Conservation (phyloP, 2,113 vertebrate species). For the Indri indri region DNA sequence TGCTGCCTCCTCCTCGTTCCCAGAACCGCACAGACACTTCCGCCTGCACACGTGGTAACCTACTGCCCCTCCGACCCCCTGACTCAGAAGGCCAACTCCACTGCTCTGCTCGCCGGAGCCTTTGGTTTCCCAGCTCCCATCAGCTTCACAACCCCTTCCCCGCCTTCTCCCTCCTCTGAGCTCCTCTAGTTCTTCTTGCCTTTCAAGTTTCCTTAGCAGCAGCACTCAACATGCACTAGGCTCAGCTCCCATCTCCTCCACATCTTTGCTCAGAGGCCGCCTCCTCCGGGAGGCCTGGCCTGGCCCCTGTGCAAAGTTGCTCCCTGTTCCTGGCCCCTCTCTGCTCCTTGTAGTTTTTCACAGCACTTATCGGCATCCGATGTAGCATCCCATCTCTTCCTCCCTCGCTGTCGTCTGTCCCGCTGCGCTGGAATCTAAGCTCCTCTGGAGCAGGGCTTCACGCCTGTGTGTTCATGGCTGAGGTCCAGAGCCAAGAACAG, state of each 20-base stretch:
- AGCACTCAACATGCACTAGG: background rate
- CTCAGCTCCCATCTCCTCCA: background rate
- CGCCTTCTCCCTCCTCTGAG: background rate
- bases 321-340: background rate
- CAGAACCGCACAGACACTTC: background rate
- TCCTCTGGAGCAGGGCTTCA: background rate
- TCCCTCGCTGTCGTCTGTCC: background rate
- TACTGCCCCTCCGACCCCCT: too few relatives aligned
- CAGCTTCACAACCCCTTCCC: background rate
- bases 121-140: background rate
- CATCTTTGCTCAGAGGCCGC: background rate
- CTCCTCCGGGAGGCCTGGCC: background rate
- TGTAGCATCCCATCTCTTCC: background rate
- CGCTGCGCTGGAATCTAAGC: background rate
- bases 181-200: background rate
- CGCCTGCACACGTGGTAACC: too few relatives aligned
- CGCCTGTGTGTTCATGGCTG: fast-evolving
- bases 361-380: fast-evolving
- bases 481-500: background rate
- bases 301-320: background rate
- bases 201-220: background rate
- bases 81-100: too few relatives aligned
- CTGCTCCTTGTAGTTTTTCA: background rate
- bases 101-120: background rate
- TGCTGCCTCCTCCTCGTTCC: background rate